Conservation (phyloP, 2,113 vertebrate genomes). For the Choloepus hoffmanni region DNA sequence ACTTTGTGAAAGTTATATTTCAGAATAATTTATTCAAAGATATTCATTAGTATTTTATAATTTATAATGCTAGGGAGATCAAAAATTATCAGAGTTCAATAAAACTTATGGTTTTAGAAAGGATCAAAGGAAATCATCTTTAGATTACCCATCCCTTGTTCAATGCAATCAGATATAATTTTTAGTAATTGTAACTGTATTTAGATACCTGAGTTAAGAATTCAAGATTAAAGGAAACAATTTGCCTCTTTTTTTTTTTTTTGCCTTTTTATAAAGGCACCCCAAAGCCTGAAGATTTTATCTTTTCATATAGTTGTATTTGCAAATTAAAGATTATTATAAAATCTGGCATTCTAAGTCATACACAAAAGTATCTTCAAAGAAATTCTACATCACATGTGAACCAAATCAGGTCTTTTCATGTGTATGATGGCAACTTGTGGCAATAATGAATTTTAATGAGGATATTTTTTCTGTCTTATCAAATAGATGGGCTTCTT, state of each 20-base stretch:
- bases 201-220: conserved; percentile 16
- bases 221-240: conserved; percentile 59
- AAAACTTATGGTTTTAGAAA: conserved; percentile 19
- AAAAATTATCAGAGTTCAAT: not conserved
- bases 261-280: conserved; percentile 13
- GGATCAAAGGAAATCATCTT: not conserved
- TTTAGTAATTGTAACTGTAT: conserved; percentile 23
- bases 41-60: conserved; percentile 53
- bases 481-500: not conserved
- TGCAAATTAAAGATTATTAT: conserved; percentile 18
- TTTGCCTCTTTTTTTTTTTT: not conserved
- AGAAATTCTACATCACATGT: conserved; percentile 26
- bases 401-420: not conserved
- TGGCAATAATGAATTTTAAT: conserved; percentile 25
- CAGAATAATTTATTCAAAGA: conserved; percentile 18
- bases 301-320: not conserved
- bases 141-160: not conserved
- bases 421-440: not conserved
- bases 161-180: conserved; percentile 44
- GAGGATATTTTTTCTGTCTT: not conserved
- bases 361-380: conserved; percentile 13
- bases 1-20: not conserved
- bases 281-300: conserved; percentile 36
- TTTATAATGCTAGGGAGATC: not conserved
- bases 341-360: not conserved